Conservation (phyloP, 2,888 invertebrate species). For the Cephalotes varians region DNA sequence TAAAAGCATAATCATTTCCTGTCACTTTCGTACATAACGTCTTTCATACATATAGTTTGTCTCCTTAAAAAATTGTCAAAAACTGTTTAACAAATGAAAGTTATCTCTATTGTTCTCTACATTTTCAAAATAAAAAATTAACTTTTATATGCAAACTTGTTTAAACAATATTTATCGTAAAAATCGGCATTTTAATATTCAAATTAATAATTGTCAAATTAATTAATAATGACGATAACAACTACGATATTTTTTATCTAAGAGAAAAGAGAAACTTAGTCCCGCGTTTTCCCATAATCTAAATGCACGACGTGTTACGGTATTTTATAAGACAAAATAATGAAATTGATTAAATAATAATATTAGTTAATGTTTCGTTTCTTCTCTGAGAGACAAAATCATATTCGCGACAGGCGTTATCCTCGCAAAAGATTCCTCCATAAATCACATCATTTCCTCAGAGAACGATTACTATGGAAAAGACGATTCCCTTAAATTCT, state of each 20-base stretch:
- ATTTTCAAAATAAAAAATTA: neutral
- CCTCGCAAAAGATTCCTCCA: neutral
- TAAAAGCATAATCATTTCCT: constrained; percentile 16
- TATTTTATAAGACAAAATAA: neutral
- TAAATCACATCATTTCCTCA: constrained; percentile 16
- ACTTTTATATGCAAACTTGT: neutral
- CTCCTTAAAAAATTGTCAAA: neutral
- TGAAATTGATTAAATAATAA: constrained; percentile 23
- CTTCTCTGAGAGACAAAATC: neutral
- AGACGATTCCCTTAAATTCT: constrained; percentile 12
- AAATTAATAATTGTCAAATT: neutral
- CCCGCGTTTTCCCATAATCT: neutral
- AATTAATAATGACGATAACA: neutral
- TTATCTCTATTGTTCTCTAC: neutral
- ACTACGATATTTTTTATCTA: neutral
- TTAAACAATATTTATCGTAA: neutral
- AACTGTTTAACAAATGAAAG: neutral
- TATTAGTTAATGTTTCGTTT: constrained; percentile 5
- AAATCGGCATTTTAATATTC: neutral
- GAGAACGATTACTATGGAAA: neutral
- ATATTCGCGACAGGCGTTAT: neutral
- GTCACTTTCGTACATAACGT: neutral
- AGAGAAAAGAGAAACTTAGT: neutral
- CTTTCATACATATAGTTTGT: neutral
- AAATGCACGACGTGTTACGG: neutral